A percentile compares a stretch with the other conserved stretches of the same genome.
Conservation (phyloP, 2,888 invertebrate species). For the Sinohyriopsis cumingii region DNA sequence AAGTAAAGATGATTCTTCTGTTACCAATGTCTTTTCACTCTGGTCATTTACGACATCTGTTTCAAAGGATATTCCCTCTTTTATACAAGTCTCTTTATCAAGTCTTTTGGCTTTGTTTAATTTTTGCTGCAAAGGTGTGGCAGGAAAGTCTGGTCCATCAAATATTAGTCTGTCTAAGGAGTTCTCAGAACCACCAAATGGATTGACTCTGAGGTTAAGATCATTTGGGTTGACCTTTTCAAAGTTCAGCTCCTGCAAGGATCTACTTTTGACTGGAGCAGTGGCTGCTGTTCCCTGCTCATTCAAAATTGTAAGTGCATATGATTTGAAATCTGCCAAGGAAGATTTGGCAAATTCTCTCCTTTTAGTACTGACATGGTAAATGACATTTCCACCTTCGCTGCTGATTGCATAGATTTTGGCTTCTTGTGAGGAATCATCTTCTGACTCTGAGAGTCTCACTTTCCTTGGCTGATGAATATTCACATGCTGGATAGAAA, state of each 20-base stretch:
- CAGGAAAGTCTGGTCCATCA: slow-evolving; percentile 61
- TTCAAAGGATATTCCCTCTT: slow-evolving; percentile 68
- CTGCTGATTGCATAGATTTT: slow-evolving; percentile 88
- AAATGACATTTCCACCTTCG: slow-evolving; percentile 83
- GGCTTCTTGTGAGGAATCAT: slow-evolving; percentile 66
- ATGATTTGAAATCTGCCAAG: slow-evolving; percentile 68
- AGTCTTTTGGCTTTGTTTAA: slow-evolving; percentile 60
- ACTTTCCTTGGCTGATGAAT: slow-evolving; percentile 69
- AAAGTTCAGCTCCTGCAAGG: slow-evolving; percentile 74
- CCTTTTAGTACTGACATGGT: slow-evolving; percentile 72
- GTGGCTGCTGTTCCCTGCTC: slow-evolving; percentile 56
- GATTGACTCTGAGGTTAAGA: slow-evolving; percentile 81
- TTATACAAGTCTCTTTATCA: slow-evolving; percentile 63
- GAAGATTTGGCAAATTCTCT: slow-evolving; percentile 66
- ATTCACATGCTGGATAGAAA: slow-evolving; percentile 75
- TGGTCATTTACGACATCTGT: no score
- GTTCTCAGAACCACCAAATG: slow-evolving; percentile 73
- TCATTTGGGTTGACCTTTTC: slow-evolving; percentile 74
- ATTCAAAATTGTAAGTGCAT: slow-evolving; percentile 76
- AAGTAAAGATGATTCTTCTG: neutral
- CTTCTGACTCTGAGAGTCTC: slow-evolving; percentile 53
- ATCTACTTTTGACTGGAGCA: slow-evolving; percentile 58
- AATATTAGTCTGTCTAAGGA: slow-evolving; percentile 64
- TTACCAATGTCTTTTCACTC: neutral
- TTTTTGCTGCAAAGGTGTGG: slow-evolving; percentile 43